These are phyloP conservation scores for Leucoptera coffeella DNA, from an alignment of 2,888 invertebrate species.

Conservation along the genomic window DNA sequence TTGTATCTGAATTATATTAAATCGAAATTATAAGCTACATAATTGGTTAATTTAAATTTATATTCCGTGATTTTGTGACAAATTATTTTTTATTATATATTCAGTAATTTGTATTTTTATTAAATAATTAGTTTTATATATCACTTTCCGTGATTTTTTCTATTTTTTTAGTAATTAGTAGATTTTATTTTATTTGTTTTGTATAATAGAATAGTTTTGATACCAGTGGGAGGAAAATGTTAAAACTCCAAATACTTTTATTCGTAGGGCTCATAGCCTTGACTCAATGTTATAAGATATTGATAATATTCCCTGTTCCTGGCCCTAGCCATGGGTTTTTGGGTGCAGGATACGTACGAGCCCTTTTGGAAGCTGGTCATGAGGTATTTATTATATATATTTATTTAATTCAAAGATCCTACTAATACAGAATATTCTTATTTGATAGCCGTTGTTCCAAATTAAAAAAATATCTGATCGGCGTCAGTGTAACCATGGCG, in stretches of 20 bases:
- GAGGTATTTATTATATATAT: slow-evolving; percentile 11
- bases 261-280: neutral
- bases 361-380: slow-evolving; percentile 17
- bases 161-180: neutral
- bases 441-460: neutral
- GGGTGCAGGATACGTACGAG: slow-evolving; percentile 14
- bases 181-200: neutral
- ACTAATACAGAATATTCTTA: neutral
- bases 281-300: slow-evolving; percentile 10
- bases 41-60: too few species aligned
- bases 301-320: slow-evolving; percentile 15
- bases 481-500: too few species aligned
- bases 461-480: neutral
- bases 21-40: too few species aligned
- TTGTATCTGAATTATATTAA: too few species aligned
- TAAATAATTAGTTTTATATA: neutral
- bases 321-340: slow-evolving; percentile 16
- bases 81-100: too few species aligned
- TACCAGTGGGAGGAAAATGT: too few species aligned
- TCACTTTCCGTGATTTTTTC: neutral
- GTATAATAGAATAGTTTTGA: too few species aligned
- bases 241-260: neutral
- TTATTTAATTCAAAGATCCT: neutral
- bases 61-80: too few species aligned
- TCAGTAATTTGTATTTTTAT: neutral